These are phyloP conservation scores for Erethizon dorsatum DNA, from an alignment of 2,797 vertebrate genomes.

Conservation along the genomic window DNA sequence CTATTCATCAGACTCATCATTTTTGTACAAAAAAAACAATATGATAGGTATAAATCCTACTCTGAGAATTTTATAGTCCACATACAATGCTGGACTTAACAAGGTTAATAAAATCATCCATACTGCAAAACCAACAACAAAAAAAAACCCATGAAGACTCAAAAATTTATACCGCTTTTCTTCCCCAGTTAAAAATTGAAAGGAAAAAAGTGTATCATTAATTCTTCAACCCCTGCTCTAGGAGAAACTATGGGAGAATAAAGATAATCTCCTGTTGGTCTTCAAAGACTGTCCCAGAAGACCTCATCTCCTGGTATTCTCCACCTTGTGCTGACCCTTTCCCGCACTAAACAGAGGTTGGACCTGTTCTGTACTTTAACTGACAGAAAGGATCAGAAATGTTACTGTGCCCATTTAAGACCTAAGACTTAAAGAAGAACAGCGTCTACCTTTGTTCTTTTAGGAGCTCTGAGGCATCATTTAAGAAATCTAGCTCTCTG, in stretches of 20 bases:
- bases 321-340: not conserved
- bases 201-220: not conserved
- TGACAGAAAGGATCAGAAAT: not conserved
- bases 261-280: not conserved
- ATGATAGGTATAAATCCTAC: not conserved
- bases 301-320: not conserved
- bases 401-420: not conserved
- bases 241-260: not conserved
- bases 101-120: slow-evolving; percentile 39
- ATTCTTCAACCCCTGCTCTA: not conserved
- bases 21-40: slow-evolving; percentile 35
- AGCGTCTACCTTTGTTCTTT: slow-evolving; percentile 41
- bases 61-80: slow-evolving; percentile 28
- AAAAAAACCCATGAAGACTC: not conserved
- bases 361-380: not conserved
- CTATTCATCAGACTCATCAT: not conserved
- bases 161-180: not conserved
- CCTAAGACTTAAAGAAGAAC: not conserved
- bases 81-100: not conserved
- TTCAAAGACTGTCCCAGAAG: not conserved
- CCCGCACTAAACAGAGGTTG: not conserved
- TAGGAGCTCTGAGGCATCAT: not conserved
- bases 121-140: slow-evolving; percentile 40
- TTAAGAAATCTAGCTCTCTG: not conserved
- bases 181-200: slow-evolving; percentile 21